Evolutionary conservation across 2,888 invertebrate genomes (phyloP), one percentile per base, ranked within the genome.

Genomic region (Hypomecis atomaria): DNA sequence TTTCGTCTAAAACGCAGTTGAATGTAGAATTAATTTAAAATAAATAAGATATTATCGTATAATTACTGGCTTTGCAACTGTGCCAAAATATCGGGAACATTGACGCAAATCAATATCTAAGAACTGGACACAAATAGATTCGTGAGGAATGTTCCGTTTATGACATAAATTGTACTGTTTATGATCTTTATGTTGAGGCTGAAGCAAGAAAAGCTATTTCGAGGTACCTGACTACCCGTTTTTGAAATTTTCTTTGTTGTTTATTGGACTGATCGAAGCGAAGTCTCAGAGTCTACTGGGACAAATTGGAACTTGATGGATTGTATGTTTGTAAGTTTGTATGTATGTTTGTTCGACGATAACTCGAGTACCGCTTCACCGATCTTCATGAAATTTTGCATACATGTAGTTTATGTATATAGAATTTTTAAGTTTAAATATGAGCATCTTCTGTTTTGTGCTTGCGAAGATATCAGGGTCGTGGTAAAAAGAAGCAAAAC

Each of bases 41-140:
- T 56, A 40, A 47, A 37, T 56, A n/a, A 47, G 45, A 33, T 38
- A 40, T 56, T 56, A 47, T 56, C 48, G 42, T 54, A 11, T 55
- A 54, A 61, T 55, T 48, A 55, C 54, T 47, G 43, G 10, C 45
- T 23, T 59, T 59, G 59, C 13, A 53, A 37, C 59, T 37, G 45
- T 59, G 59, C 59, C 59, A 59, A 54, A 60, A 47, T 60, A 53
- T 60, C 53, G 38, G 47, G 40, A 59, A 47, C 59, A 54, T 59
- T 53, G 53, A 60, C 60, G 60, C 60, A 55, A 61, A 61, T 61
- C 54, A 55, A 61, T 55, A 43, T 43, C 55, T 43, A 49, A 49
- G 37, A 56, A 56, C 47, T 7, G 48, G 43, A 61, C 54, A 36
- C 10, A 60, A 54, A 55, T 55, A 55, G 54, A 49, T 40, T 48